Conservation (phyloP, 2,888 invertebrate species). For the Agonopterix alstromeriana region DNA sequence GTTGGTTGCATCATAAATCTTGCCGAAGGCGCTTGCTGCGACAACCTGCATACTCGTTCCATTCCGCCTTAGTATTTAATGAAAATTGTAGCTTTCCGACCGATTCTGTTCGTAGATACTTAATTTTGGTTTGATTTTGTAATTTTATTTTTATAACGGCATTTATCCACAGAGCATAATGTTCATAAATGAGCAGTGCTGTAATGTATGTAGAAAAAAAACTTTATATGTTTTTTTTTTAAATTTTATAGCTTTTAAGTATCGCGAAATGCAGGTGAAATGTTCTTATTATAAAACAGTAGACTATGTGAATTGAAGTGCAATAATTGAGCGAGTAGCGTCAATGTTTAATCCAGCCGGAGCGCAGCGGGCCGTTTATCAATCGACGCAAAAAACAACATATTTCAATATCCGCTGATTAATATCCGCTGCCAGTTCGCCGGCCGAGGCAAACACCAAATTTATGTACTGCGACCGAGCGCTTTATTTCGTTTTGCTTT, state of each 20-base stretch:
- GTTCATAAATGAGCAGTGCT: too few species aligned
- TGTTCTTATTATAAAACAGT: neutral
- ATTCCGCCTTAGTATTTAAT: slow-evolving; percentile 61
- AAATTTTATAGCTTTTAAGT: too few species aligned
- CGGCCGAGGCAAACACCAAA: slow-evolving; percentile 71
- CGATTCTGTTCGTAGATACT: slow-evolving; percentile 26
- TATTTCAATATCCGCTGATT: slow-evolving; percentile 77
- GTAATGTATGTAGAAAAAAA: too few species aligned
- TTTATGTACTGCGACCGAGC: slow-evolving; percentile 73
- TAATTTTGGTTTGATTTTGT: neutral
- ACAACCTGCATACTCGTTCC: slow-evolving; percentile 59
- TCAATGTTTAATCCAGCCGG: slow-evolving; percentile 64
- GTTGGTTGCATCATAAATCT: slow-evolving; percentile 70
- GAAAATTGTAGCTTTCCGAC: slow-evolving; percentile 25
- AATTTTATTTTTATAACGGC: too few species aligned
- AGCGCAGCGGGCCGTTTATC: slow-evolving; percentile 59
- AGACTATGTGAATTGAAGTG: slow-evolving; percentile 2
- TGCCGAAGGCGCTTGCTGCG: slow-evolving; percentile 46
- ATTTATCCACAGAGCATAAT: too few species aligned
- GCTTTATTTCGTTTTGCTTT: slow-evolving; percentile 74
- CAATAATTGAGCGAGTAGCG: slow-evolving; percentile 20
- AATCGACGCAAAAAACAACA: slow-evolving; percentile 74
- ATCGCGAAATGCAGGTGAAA: too few species aligned
- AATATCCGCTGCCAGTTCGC: slow-evolving; percentile 74
- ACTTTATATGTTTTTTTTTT: too few species aligned